phyloP scores from a whole-genome alignment of 2,113 vertebrate species.

The Etia nguti region DNA sequence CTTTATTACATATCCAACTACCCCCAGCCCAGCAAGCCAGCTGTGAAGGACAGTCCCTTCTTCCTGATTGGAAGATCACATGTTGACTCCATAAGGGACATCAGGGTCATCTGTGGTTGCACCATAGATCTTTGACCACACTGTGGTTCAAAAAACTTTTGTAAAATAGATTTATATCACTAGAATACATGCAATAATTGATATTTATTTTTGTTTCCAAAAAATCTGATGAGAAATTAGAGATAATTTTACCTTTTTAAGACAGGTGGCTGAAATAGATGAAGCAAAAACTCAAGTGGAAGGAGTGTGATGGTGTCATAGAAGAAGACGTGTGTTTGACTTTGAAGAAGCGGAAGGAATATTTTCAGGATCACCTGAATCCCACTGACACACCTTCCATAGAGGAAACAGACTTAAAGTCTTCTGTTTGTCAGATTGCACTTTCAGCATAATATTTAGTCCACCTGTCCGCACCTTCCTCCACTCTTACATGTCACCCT shows the following conservation, averaged over 20 bases:
- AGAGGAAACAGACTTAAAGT: neutral
- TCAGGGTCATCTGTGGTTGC: constrained; percentile 10
- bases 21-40: neutral
- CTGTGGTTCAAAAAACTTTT: neutral
- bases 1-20: constrained; percentile 56
- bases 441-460: neutral
- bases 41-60: constrained; percentile 1
- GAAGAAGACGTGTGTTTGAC: neutral
- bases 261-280: neutral
- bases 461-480: neutral
- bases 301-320: neutral
- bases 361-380: neutral
- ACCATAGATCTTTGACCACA: neutral
- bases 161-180: neutral
- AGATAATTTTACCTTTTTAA: neutral
- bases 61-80: constrained; percentile 4
- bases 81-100: neutral
- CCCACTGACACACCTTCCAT: neutral
- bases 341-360: neutral
- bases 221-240: neutral
- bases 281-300: neutral
- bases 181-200: neutral
- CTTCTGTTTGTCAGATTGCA: neutral
- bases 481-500: neutral
- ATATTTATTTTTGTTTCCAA: neutral